phyloP scores from a whole-genome alignment of 2,888 invertebrate species.

The Auanema sp. region DNA sequence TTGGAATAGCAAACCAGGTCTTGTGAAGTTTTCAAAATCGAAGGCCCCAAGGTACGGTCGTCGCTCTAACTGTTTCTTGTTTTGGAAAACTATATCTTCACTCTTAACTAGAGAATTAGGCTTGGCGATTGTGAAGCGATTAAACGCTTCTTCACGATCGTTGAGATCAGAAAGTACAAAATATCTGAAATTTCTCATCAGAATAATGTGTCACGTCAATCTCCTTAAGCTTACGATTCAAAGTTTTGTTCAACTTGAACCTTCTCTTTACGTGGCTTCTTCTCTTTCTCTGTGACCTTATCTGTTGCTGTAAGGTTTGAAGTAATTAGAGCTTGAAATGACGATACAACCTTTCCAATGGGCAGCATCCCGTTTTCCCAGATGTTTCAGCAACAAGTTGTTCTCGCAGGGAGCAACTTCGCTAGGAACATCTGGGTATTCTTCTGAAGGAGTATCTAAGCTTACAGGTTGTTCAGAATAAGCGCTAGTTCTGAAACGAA shows the following conservation, averaged over 20 bases:
- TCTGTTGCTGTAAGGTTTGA: conserved; percentile 18
- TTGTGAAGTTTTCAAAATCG: conserved; percentile 7
- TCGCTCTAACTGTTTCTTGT: neutral
- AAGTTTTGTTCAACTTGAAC: conserved; percentile 12
- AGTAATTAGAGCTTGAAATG: too few species aligned
- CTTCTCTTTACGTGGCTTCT: conserved; percentile 19
- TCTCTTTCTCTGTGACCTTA: conserved; percentile 17
- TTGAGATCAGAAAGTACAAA: neutral
- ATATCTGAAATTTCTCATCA: conserved; percentile 3
- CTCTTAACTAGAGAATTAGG: conserved; percentile 1
- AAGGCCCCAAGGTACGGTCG: conserved; percentile 1
- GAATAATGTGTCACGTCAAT: neutral
- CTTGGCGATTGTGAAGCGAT: conserved; percentile 3
- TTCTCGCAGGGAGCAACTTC: neutral
- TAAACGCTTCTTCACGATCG: conserved; percentile 5
- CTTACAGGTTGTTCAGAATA: neutral
- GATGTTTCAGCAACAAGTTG: neutral
- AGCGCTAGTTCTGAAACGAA: too few species aligned
- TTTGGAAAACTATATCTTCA: conserved; percentile 6
- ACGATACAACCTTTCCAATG: conserved; percentile 22
- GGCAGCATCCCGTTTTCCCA: conserved; percentile 21
- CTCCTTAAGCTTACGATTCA: neutral
- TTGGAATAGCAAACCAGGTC: conserved; percentile 3
- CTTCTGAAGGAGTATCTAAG: conserved; percentile 11
- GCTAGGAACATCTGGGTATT: conserved; percentile 16